A percentile compares a stretch with the other conserved stretches of the same genome.
Conservation (phyloP, 2,888 invertebrate genomes). For the Cheilosia impressa region DNA sequence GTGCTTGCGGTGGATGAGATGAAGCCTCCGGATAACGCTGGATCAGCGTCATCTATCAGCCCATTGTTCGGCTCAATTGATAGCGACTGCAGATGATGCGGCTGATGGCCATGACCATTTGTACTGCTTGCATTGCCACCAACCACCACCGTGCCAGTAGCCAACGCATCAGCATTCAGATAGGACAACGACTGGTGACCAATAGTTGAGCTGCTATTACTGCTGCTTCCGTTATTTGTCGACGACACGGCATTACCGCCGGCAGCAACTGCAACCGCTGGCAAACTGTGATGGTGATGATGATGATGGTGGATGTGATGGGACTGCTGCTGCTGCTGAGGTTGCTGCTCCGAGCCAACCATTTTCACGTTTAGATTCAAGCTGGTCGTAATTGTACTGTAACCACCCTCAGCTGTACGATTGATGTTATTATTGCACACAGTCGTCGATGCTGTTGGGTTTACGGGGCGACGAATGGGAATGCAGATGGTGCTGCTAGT, state of each 20-base stretch:
- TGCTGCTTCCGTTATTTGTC: constrained; percentile 32
- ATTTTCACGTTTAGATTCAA: constrained; percentile 52
- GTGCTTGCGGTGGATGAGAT: constrained; percentile 64
- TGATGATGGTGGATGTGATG: constrained; percentile 58
- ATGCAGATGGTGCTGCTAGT: constrained; percentile 23
- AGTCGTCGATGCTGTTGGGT: constrained; percentile 23
- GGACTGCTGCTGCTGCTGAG: constrained; percentile 59
- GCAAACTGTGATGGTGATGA: constrained; percentile 63
- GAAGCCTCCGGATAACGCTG: constrained; percentile 42
- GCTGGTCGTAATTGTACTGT: constrained; percentile 2
- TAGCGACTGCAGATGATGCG: constrained; percentile 48
- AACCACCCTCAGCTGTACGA: constrained; percentile 43
- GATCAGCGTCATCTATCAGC: constrained; percentile 52
- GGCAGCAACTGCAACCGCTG: constrained; percentile 44
- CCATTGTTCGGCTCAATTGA: constrained; percentile 56
- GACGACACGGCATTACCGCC: constrained; percentile 30
- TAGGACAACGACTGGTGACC: constrained; percentile 54
- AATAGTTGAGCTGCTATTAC: constrained; percentile 43
- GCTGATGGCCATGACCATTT: constrained; percentile 42
- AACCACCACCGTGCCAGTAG: constrained; percentile 51
- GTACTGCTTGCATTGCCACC: constrained; percentile 57
- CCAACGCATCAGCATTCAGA: constrained; percentile 34
- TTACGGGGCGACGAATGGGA: constrained; percentile 31
- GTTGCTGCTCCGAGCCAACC: constrained; percentile 42
- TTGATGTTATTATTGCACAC: constrained; percentile 61